Evolutionary conservation across 2,113 vertebrate species (phyloP).

Genomic region (Leuciscus idus): DNA sequence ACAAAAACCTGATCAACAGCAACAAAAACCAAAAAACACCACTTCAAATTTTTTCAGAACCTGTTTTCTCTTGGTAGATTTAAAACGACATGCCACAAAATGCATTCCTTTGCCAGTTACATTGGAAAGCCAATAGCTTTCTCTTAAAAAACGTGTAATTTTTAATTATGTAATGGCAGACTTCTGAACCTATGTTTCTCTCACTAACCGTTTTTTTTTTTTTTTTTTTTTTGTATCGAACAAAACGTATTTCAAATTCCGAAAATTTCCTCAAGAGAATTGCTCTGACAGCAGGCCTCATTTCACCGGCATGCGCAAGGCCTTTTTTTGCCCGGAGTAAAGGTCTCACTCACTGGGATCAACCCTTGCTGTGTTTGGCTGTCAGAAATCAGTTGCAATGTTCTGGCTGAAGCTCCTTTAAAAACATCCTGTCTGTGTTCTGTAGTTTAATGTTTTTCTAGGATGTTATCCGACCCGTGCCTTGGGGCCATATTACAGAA

Average conservation of each 20-base stretch:
- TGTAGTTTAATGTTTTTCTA: background rate
- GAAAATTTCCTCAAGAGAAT: background rate
- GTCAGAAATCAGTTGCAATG: conserved; percentile 1
- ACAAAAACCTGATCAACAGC: background rate
- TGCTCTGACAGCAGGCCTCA: background rate
- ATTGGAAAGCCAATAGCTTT: background rate
- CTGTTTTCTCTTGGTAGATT: background rate
- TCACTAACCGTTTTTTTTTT: background rate
- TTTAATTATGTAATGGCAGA: background rate
- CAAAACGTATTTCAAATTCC: background rate
- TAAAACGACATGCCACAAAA: background rate
- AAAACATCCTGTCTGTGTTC: background rate
- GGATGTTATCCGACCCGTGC: background rate
- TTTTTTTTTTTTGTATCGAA: too few species aligned
- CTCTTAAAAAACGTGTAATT: too few species aligned
- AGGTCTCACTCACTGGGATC: background rate
- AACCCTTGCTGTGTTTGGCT: background rate
- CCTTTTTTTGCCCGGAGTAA: background rate
- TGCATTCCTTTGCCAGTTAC: background rate
- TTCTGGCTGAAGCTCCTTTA: background rate
- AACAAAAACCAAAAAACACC: background rate
- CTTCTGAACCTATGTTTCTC: background rate
- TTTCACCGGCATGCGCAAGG: background rate
- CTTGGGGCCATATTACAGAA: background rate
- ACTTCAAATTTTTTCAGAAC: background rate